Evolutionary conservation across 1,140 invertebrate species (phyloP).

Genomic region (Hydropsyche tenuis): DNA sequence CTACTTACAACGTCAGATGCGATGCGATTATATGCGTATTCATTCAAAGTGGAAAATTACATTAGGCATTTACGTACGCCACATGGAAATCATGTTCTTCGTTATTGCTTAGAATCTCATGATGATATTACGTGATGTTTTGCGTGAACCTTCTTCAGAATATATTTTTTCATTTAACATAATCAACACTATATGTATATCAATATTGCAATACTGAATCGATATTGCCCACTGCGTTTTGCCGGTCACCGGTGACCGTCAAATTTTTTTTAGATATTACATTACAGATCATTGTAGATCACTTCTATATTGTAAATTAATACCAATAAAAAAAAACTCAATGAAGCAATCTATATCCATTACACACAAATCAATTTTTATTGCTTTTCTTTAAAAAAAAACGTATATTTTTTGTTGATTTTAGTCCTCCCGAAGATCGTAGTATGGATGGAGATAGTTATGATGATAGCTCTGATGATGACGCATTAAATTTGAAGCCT

Average conservation of each 20-base stretch:
- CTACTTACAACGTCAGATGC: slow-evolving; percentile 33
- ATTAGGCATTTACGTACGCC: slow-evolving; percentile 11
- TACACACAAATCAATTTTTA: neutral
- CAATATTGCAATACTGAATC: no score
- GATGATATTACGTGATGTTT: neutral
- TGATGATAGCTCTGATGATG: slow-evolving; percentile 68
- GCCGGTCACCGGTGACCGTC: no score
- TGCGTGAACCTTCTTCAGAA: neutral
- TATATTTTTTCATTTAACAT: neutral
- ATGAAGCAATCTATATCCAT: neutral
- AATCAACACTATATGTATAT: no score
- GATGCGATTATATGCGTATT: slow-evolving; percentile 35
- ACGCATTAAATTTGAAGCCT: slow-evolving; percentile 71
- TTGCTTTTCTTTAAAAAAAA: no score
- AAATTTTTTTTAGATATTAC: no score
- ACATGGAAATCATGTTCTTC: neutral
- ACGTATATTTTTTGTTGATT: slow-evolving; percentile 46
- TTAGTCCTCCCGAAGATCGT: slow-evolving; percentile 72
- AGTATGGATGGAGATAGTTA: slow-evolving; percentile 71
- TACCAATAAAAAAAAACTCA: no score
- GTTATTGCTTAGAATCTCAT: no score
- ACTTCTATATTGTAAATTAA: no score
- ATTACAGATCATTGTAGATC: no score
- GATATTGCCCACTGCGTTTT: no score
- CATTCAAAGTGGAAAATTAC: slow-evolving; percentile 38